A percentile compares a stretch with the other conserved stretches of the same genome.
Evolutionary conservation across 1,140 invertebrate species (phyloP).

Genomic region (Lamellibrachia luymesi): DNA sequence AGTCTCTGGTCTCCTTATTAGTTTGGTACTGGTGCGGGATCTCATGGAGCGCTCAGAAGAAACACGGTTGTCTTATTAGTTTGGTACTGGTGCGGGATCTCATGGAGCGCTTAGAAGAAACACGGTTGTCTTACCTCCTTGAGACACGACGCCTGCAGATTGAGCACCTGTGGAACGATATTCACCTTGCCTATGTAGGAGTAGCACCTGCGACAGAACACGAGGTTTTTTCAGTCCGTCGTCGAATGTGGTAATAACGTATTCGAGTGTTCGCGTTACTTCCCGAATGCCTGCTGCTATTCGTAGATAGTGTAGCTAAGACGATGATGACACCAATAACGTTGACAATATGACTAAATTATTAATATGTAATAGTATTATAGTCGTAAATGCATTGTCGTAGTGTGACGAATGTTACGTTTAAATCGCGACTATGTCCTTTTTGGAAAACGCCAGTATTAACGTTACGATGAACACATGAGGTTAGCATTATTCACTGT

Average conservation of each 20-base stretch:
- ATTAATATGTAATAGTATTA: too few species aligned
- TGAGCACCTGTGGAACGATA: neutral
- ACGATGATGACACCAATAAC: too few species aligned
- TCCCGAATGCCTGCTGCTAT: neutral
- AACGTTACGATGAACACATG: too few species aligned
- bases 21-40: too few species aligned
- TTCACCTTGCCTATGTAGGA: neutral
- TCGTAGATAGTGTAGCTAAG: constrained; percentile 2
- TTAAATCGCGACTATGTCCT: too few species aligned
- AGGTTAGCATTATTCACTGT: too few species aligned
- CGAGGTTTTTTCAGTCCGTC: neutral
- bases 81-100: too few species aligned
- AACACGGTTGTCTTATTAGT: neutral
- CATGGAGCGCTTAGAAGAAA: neutral
- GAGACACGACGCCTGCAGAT: constrained; percentile 6
- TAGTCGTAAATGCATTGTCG: too few species aligned
- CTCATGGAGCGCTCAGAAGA: too few species aligned
- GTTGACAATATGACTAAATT: too few species aligned
- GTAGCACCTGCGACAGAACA: neutral
- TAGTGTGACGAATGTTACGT: too few species aligned
- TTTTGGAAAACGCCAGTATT: too few species aligned
- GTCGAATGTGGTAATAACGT: neutral
- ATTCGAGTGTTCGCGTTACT: neutral
- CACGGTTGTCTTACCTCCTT: neutral
- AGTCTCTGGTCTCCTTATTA: neutral